Base-by-base conservation (phyloP, 2,797 vertebrate genomes). In the Buphagus erythrorhynchus region DNA sequence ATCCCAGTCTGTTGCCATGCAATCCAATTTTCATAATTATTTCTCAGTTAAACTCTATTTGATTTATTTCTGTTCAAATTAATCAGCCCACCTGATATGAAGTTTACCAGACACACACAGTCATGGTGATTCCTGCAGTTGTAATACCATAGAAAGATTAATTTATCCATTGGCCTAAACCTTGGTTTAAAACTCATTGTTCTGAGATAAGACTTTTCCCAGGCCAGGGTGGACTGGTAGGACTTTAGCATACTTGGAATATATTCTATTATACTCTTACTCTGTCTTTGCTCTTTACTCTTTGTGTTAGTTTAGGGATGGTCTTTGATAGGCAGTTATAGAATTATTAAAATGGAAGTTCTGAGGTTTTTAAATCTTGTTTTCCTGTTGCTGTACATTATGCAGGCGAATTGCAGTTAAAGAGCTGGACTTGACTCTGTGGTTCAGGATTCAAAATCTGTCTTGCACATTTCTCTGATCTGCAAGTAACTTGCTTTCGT, bases 21-120 rank as follows among this genome's bases (percentile, higher is more conserved):
- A 63, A 92, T 81, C 51, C 45, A n/a, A 48, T 76, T 86, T 73
- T 67, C 46, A 9, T 69, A 72, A 80, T 93, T 80, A 78, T 88
- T 88, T 90, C 40, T 80, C 76, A 66, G 35, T 84, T 90, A 75
- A 78, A 74, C 16, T 57, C 26, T 17, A 29, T 71, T 90, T 86
- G 28, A 63, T 93, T 86, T 65, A 67, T 89, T 95, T 92, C 62
- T 81, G 29, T 84, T 92, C 31, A 76, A 18, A 72, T 81, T 90
- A 51, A 66, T 93, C 58, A 66, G 9, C 51, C 29, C 8, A 84
- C 21, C 28, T 65, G 31, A 72, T 65, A 57, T 0, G 1, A 80
- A 90, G 35, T 24, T 57, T 63, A 90, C 28, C 63, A 79, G 33
- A 49, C 31, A 58, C 22, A 43, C 31, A 62, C 2, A 28, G 26